phyloP scores from a whole-genome alignment of 2,113 vertebrate genomes.

The Ailuropoda melanoleuca region DNA sequence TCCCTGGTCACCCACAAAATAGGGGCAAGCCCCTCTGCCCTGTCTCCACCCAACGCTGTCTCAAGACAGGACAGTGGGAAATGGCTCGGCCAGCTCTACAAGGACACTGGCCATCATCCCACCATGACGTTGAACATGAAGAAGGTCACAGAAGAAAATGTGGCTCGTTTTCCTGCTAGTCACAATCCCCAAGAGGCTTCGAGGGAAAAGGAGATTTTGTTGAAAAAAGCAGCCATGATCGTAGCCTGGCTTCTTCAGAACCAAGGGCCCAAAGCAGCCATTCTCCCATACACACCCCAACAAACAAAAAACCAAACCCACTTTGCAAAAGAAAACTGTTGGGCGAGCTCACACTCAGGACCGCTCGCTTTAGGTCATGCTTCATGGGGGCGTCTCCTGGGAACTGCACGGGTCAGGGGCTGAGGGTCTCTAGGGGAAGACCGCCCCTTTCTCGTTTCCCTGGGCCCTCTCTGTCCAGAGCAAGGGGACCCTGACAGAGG shows the following conservation, averaged over 20 bases:
- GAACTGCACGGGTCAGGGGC: background rate
- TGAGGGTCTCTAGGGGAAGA: background rate
- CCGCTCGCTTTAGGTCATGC: background rate
- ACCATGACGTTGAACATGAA: background rate
- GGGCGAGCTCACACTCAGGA: too few species aligned
- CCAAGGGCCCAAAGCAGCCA: background rate
- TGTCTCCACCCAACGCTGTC: background rate
- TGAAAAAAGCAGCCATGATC: background rate
- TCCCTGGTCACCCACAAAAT: background rate
- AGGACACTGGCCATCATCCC: background rate
- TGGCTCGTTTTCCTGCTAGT: background rate
- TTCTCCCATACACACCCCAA: too few species aligned
- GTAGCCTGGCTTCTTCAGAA: background rate
- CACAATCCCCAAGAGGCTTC: background rate
- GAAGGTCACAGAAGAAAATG: background rate
- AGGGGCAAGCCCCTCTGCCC: background rate
- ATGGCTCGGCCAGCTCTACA: fast-evolving
- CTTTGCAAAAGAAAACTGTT: background rate
- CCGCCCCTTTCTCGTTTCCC: background rate
- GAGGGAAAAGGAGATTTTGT: fast-evolving
- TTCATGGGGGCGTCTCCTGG: background rate
- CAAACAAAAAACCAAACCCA: background rate
- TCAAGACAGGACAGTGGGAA: background rate
- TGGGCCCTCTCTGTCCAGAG: background rate
- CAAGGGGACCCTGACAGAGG: background rate